These are phyloP conservation scores for Dendrophyllia cribrosa DNA, from an alignment of 64 coral and sea anemone species.

Conservation along the genomic window DNA sequence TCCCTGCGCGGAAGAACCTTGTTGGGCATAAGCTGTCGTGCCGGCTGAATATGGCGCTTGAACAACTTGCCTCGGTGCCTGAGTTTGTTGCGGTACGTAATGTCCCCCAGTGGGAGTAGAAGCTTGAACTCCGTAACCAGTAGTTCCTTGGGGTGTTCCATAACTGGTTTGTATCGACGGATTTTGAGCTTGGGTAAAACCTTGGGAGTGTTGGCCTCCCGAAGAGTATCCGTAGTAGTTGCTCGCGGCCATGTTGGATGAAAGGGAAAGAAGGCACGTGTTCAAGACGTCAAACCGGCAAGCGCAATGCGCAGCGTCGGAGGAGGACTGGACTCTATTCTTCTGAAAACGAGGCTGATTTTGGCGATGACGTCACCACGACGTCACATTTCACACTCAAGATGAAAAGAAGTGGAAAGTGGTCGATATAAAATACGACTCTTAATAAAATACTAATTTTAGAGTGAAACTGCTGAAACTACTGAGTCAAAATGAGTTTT, in stretches of 20 bases:
- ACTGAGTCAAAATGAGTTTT: too few species aligned
- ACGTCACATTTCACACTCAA: too few species aligned
- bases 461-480: too few species aligned
- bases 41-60: conserved; percentile 85
- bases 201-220: conserved; percentile 96
- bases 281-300: conserved; percentile 23
- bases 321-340: not conserved
- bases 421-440: too few species aligned
- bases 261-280: conserved; percentile 86
- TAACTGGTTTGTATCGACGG: conserved; percentile 97
- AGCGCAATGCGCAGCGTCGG: conserved; percentile 49
- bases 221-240: conserved; percentile 98
- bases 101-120: conserved; percentile 82
- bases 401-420: too few species aligned
- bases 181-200: conserved; percentile 98
- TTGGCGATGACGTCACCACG: too few species aligned
- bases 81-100: conserved; percentile 91
- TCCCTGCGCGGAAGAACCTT: conserved; percentile 66
- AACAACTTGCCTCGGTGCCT: conserved; percentile 76
- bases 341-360: conserved; percentile 23
- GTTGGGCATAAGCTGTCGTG: conserved; percentile 74
- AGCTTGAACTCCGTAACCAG: conserved; percentile 93
- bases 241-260: conserved; percentile 93
- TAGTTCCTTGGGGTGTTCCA: conserved; percentile 88
- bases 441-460: too few species aligned